Evolutionary conservation across 1,140 invertebrate genomes (phyloP), one percentile per base, ranked within the genome.

Genomic region (Brachionus calyciflorus): DNA sequence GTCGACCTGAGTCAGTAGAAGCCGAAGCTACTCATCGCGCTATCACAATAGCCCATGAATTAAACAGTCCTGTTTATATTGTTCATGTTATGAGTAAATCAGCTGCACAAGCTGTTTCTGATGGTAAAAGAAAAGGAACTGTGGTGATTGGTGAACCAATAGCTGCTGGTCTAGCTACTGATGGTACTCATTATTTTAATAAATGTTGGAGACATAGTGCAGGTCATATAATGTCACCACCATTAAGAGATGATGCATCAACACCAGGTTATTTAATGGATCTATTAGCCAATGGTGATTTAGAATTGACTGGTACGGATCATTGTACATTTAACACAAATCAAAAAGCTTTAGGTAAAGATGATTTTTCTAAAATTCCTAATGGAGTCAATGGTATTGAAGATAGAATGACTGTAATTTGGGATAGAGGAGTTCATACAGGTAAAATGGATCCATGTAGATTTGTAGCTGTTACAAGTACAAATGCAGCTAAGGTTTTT

Each of bases 311-410:
- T 14, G 96, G 91, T 48, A 98, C 94, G 81, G 96, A 98, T 83
- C 93, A 99, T 84, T 98, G 94, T 86, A 96, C 94, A 1, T 99
- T 98, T 85, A 92, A 89, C 79, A 89, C 91, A 75, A 88, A 91
- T 17, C 95, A 99, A 82, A 99, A 99, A 84, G 90, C 90, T 17
- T 55, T 92, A 0, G 96, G 96, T 0, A 90, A 91, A 80, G 89
- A 90, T 73, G 91, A 99, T 85, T 99, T 99, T 83, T 89, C 91
- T 1, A 96, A 94, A 86, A 99, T 99, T 80, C 97, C 96, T 6
- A 97, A 96, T 82, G 97, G 97, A 0, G 93, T 99, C 0, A 99
- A 99, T 85, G 97, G 96, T 4, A 92, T 97, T 0, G 94, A 97
- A 82, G 96, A 99, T 82, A 88, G 97, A 68, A 94, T 99, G 93